Conservation (phyloP, 2,888 invertebrate species). For the Aphidius colemani region DNA sequence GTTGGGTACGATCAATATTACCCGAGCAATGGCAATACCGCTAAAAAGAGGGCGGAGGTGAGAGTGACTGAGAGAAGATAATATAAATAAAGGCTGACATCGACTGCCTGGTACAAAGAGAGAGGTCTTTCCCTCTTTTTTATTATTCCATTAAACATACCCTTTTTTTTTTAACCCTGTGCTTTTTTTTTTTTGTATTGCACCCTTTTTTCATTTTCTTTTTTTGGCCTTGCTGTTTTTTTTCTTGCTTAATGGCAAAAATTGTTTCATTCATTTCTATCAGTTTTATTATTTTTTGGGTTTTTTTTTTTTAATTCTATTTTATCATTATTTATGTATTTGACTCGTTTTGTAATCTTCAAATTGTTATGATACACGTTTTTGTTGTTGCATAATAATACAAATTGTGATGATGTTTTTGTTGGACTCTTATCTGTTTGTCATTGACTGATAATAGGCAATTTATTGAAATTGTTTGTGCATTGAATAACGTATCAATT, state of each 20-base stretch:
- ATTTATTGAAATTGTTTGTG: too few relatives aligned
- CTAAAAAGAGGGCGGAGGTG: conserved; percentile 18
- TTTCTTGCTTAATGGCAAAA: too few relatives aligned
- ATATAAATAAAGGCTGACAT: conserved; percentile 35
- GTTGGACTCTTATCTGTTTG: too few relatives aligned
- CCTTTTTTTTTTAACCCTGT: conserved; percentile 24
- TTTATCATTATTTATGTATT: not conserved
- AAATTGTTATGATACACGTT: too few relatives aligned
- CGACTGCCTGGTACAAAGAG: conserved; percentile 36
- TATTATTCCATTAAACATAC: not conserved
- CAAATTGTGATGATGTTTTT: too few relatives aligned
- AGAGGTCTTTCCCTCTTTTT: conserved; percentile 1
- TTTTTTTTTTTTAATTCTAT: not conserved
- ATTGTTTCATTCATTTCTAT: not conserved
- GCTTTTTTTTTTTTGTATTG: not conserved
- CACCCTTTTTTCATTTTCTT: too few relatives aligned
- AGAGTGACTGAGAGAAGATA: too few relatives aligned
- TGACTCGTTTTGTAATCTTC: not conserved
- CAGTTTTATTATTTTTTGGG: not conserved
- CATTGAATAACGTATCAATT: too few relatives aligned
- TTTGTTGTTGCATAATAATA: too few relatives aligned
- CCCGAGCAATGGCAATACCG: conserved; percentile 47
- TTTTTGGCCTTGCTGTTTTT: too few relatives aligned
- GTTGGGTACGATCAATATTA: conserved; percentile 25
- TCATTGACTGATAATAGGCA: too few relatives aligned